Conservation (phyloP, 2,113 vertebrate species). For the Ciconia stormi region DNA sequence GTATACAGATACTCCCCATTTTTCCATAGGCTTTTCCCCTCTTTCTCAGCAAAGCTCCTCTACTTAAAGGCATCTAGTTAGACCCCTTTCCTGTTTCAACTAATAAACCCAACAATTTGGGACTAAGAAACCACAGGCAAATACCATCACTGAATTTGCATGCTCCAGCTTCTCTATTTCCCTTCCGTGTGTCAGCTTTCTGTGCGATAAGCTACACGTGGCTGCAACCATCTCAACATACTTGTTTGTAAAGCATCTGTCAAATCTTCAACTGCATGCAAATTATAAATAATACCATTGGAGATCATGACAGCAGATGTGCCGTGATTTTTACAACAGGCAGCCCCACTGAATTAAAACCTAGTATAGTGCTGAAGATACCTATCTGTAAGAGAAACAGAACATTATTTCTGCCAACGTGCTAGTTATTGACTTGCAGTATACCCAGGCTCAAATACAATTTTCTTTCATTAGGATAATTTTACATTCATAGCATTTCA, state of each 20-base stretch:
- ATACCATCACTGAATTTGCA: not conserved
- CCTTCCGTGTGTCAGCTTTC: not conserved
- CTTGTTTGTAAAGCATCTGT: not conserved
- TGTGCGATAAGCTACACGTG: not conserved
- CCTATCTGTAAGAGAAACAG: not conserved
- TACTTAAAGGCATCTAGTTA: not conserved
- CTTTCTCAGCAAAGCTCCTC: not conserved
- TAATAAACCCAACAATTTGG: not conserved
- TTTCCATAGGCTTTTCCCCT: not conserved
- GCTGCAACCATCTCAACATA: not conserved
- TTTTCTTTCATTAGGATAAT: not conserved
- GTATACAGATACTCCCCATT: not conserved
- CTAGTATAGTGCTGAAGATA: not conserved
- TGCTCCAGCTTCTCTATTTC: not conserved
- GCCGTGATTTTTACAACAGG: not conserved
- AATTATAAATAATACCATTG: not conserved
- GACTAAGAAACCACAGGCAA: not conserved
- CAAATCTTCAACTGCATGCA: not conserved
- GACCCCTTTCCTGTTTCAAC: not conserved
- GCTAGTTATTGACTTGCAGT: not conserved
- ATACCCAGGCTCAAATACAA: not conserved
- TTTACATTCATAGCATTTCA: not conserved
- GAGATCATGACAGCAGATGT: not conserved
- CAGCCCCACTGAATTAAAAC: not conserved
- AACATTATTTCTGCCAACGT: not conserved